phyloP scores from a whole-genome alignment of 2,888 invertebrate genomes.

The Luffia ferchaultella region DNA sequence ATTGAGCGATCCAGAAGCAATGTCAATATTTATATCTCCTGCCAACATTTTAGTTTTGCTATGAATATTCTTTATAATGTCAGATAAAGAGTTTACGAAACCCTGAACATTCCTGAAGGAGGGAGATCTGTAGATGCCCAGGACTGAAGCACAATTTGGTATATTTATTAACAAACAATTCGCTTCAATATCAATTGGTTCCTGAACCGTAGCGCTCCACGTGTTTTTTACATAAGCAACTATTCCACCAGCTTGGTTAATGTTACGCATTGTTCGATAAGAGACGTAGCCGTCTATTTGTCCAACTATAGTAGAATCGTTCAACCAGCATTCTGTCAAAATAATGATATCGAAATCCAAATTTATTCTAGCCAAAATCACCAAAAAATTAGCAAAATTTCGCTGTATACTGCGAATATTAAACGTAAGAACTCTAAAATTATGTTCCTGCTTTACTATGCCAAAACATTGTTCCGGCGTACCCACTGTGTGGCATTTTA shows the following conservation, averaged over 20 bases:
- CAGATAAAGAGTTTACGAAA: no score
- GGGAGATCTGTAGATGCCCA: conserved; percentile 13
- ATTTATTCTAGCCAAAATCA: neutral
- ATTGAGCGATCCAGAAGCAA: no score
- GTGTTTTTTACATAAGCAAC: conserved; percentile 9
- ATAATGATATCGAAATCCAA: conserved; percentile 2
- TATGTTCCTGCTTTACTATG: neutral
- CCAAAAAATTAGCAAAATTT: conserved; percentile 3
- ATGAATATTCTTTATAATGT: no score
- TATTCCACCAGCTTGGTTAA: conserved; percentile 13
- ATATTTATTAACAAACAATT: conserved; percentile 8
- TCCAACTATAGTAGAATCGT: conserved; percentile 4
- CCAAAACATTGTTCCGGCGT: neutral
- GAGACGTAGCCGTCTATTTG: conserved; percentile 7
- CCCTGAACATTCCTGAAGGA: conserved; percentile 10
- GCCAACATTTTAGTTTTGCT: no score
- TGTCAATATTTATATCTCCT: no score
- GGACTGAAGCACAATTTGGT: neutral
- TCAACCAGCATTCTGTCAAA: conserved; percentile 6
- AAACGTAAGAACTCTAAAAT: conserved; percentile 9
- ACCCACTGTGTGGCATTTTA: neutral
- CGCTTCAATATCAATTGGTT: conserved; percentile 10
- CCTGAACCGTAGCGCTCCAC: conserved; percentile 8
- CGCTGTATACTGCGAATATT: conserved; percentile 5
- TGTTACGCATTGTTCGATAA: conserved; percentile 5